Evolutionary conservation across 1,140 invertebrate species (phyloP), one percentile per base, ranked within the genome.

Genomic region (Antheraea pernyi): DNA sequence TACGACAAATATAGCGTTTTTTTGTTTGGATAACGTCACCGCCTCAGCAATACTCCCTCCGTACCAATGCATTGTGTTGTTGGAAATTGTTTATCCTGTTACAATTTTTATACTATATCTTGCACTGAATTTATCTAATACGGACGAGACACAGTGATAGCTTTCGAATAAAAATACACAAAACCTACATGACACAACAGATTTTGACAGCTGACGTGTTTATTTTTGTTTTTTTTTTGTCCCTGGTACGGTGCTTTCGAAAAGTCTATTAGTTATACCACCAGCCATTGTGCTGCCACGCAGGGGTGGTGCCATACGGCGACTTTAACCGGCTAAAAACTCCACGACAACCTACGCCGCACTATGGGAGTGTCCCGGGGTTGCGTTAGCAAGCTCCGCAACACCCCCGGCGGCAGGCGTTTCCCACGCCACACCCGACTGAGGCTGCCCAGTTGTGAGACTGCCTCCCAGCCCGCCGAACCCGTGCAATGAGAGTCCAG

Each of bases 1-100:
- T 59, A 97, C 97, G 64, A 97, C 95, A 82, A 98, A 98, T 76
- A 97, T 93, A 64, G 96, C 95, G 87, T 95, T 95, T 79, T 93
- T 95, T 19, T 93, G 88, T 92, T 97, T 97, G 0, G 97, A 95
- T 76, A 94, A 82, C 2, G 92, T 91, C 39, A 98, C 95, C 60
- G 97, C 97, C 77, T 97, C 95, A 8, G 94, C 94, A 79, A 98
- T 97, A 75, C 93, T 95, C 78, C 96, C 97, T 71, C 93, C 85
- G 89, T 95, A 97, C 97, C 97, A 98, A 93, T 95, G 95, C 96
- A 97, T 97, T 64, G 62, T 93, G 70, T 22, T 48, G 62, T 19
- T 59, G 46, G 46, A 53, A 16, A n/a, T 16, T 63, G 67, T 74
- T 84, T 83, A 80, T 73, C 70, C 81, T 75, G 46, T 71, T 36